Base-by-base conservation (phyloP, 2,888 invertebrate species). In the Phoenoteleia sp. region DNA sequence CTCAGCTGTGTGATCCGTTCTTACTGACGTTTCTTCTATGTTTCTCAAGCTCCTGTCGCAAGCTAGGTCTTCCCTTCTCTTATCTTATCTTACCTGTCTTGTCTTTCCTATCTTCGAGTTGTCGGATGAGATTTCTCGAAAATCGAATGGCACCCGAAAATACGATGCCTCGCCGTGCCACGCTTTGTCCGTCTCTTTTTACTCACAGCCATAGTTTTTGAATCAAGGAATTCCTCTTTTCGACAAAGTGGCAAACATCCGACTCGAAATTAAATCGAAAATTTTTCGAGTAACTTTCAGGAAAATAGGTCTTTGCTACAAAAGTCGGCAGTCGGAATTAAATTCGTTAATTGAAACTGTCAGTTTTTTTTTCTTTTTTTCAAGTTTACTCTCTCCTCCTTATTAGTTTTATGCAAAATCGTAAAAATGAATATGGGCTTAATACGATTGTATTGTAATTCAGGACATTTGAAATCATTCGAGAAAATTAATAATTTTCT, bases 61-160 rank as follows among this genome's bases (percentile, higher is more conserved):
- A 79, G 60, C 60, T 52, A n/a, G 79, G 36, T 67, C 69, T 45
- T 47, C 62, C 76, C 76, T 74, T 77, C 45, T 60, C 75, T 86
- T 81, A 76, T 82, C 80, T 83, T 84, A 80, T 82, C 86, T 82
- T 77, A 66, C 76, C 83, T 81, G 79, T 66, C 85, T 87, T 47
- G 85, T 87, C 86, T 81, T 56, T 60, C 45, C 84, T 83, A 83
- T 85, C 81, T 79, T 58, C 47, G 21, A 83, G 67, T 89, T 89
- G 90, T 90, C 90, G 88, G 90, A 90, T 90, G 90, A 90, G 90
- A 91, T 91, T 91, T 89, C 88, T 82, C 83, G 84, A 87, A 88
- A 88, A 77, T 86, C 89, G 88, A 88, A 88, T 87, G 87, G 86
- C 75, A 84, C 72, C 85, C 83, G 76, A 87, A 87, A 84, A 83